Conservation (phyloP, 1,140 invertebrate genomes). For the Drosophila takahashii region DNA sequence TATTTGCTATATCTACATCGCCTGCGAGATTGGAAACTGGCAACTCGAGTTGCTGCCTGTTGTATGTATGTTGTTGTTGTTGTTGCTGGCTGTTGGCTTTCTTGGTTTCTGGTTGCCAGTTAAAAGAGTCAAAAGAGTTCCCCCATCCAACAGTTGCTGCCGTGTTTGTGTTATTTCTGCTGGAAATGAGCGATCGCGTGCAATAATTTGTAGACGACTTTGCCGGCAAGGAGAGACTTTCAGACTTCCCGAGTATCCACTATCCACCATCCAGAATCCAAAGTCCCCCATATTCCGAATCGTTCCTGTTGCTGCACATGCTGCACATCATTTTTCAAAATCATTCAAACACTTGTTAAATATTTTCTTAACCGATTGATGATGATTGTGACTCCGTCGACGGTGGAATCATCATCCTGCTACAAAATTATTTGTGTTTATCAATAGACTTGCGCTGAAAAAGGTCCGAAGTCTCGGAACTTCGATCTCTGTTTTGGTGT, state of each 20-base stretch:
- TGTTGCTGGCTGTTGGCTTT: background rate
- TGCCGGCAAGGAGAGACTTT: slow-evolving; percentile 17
- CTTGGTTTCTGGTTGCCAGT: slow-evolving; percentile 16
- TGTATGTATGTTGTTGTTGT: slow-evolving; percentile 12
- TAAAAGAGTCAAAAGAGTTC: background rate
- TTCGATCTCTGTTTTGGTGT: slow-evolving; percentile 15
- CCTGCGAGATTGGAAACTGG: slow-evolving; percentile 54
- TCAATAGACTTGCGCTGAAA: slow-evolving; percentile 60
- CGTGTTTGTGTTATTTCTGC: slow-evolving; percentile 83
- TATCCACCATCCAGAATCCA: background rate
- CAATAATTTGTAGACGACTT: slow-evolving; percentile 80
- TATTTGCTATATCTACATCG: slow-evolving; percentile 83
- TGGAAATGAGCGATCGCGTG: slow-evolving; percentile 83
- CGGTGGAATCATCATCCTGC: slow-evolving; percentile 60
- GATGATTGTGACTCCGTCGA: slow-evolving; percentile 75
- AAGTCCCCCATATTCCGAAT: slow-evolving; percentile 7
- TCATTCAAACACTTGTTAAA: slow-evolving; percentile 84
- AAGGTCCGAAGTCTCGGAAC: slow-evolving; percentile 34
- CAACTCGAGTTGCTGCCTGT: slow-evolving; percentile 16
- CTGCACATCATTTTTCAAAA: slow-evolving; percentile 83
- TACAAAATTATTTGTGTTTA: slow-evolving; percentile 80
- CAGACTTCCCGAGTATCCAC: slow-evolving; percentile 6
- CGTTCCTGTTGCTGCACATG: slow-evolving; percentile 57
- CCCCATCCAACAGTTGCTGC: slow-evolving; percentile 56
- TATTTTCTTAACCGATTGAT: slow-evolving; percentile 84